Conservation (phyloP, 2,888 invertebrate species). For the Osedax frankpressi region DNA sequence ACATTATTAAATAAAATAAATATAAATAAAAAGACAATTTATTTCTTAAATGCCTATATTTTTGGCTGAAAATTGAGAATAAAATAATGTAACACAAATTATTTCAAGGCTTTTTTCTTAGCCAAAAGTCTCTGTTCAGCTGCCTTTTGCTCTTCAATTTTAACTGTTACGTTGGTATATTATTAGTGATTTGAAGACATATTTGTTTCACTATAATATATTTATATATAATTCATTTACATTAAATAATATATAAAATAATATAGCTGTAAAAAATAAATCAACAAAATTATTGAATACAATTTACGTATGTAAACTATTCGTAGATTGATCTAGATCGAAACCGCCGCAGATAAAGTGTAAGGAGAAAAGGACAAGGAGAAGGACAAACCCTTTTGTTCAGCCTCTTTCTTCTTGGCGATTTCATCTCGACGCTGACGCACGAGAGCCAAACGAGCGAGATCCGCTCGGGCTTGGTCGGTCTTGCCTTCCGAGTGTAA, state of each 20-base stretch:
- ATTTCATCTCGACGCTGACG: slow-evolving; percentile 88
- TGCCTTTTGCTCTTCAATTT: neutral
- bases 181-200: neutral
- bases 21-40: too few relatives aligned
- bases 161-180: neutral
- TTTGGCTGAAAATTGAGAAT: too few relatives aligned
- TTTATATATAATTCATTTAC: neutral
- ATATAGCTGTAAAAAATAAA: neutral
- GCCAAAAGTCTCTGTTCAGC: neutral
- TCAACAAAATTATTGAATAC: neutral
- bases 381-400: slow-evolving; percentile 53
- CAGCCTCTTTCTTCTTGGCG: slow-evolving; percentile 75
- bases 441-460: slow-evolving; percentile 82
- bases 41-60: too few relatives aligned
- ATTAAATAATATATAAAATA: neutral
- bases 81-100: too few relatives aligned
- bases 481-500: slow-evolving; percentile 88
- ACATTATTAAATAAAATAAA: too few relatives aligned
- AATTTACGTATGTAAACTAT: too few relatives aligned
- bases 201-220: neutral
- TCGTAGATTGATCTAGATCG: too few relatives aligned
- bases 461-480: slow-evolving; percentile 82
- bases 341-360: too few relatives aligned
- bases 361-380: too few relatives aligned
- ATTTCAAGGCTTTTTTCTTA: neutral